A percentile compares a stretch with the other conserved stretches of the same genome.
Evolutionary conservation across 2,113 vertebrate genomes (phyloP).

Genomic region (Danionella cerebrum): DNA sequence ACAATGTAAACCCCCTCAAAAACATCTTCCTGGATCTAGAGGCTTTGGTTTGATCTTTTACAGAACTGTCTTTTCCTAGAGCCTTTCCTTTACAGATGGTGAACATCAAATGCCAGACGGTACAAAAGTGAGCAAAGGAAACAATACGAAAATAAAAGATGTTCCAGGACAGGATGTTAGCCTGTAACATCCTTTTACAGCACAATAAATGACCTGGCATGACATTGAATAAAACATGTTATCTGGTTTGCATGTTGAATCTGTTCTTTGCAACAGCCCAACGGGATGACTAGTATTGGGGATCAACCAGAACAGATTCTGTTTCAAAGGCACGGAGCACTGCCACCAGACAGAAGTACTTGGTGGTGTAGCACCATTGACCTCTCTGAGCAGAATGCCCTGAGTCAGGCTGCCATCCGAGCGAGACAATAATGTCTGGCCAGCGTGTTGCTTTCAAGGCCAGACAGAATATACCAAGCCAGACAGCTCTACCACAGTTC

Average conservation of each 20-base stretch:
- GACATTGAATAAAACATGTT: background rate
- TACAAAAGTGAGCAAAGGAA: background rate
- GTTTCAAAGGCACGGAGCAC: background rate
- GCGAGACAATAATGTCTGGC: slow-evolving; percentile 40
- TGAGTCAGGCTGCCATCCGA: slow-evolving; percentile 27
- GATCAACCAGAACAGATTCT: too few species aligned
- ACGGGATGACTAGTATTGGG: too few species aligned
- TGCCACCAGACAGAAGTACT: slow-evolving; percentile 9
- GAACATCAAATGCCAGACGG: background rate
- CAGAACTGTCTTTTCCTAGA: background rate
- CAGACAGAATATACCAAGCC: slow-evolving; percentile 34
- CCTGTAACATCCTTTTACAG: background rate
- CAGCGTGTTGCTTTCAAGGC: slow-evolving; percentile 25
- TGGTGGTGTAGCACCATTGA: slow-evolving; percentile 18
- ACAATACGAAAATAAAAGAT: background rate
- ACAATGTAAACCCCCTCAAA: background rate
- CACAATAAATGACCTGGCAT: background rate
- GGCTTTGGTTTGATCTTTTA: background rate
- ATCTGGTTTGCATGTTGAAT: background rate
- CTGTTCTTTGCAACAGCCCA: too few species aligned
- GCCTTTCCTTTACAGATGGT: background rate
- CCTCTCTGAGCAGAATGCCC: slow-evolving; percentile 37
- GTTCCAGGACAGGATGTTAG: background rate
- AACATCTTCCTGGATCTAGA: background rate
- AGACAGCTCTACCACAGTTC: slow-evolving; percentile 41